Conservation (phyloP, 2,113 vertebrate species). For the Epinephelus lanceolatus region DNA sequence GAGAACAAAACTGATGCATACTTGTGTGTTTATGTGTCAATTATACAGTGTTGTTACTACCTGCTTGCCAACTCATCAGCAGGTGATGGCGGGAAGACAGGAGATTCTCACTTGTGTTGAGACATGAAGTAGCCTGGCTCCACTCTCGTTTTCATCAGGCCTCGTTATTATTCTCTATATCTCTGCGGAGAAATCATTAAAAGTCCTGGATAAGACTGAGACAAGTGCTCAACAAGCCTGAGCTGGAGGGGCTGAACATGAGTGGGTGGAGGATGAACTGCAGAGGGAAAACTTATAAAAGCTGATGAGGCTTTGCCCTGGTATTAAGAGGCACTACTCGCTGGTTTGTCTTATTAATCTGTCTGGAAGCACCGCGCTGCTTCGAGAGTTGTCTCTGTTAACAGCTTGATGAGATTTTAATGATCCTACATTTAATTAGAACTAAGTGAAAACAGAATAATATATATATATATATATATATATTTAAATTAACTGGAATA, state of each 20-base stretch:
- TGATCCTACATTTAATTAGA: background rate
- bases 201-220: conserved; percentile 27
- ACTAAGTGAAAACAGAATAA: background rate
- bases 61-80: conserved; percentile 55
- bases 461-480: background rate
- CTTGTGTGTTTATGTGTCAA: conserved; percentile 35
- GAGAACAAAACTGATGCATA: conserved; percentile 1
- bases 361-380: conserved; percentile 1
- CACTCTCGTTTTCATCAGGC: conserved; percentile 33
- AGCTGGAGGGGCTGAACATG: conserved; percentile 22
- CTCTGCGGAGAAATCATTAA: conserved; percentile 44
- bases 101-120: conserved; percentile 47
- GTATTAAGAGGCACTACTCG: conserved; percentile 10
- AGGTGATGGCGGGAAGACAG: conserved; percentile 39
- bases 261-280: background rate
- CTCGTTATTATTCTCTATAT: conserved; percentile 44
- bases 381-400: background rate
- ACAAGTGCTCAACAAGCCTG: conserved; percentile 41
- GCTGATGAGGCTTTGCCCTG: conserved; percentile 6
- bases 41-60: conserved; percentile 43
- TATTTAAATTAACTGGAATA: no score
- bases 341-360: conserved; percentile 16
- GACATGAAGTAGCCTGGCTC: conserved; percentile 56
- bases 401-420: background rate
- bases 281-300: conserved; percentile 18